phyloP scores from a whole-genome alignment of 2,113 vertebrate species.

The Regulus satrapa region DNA sequence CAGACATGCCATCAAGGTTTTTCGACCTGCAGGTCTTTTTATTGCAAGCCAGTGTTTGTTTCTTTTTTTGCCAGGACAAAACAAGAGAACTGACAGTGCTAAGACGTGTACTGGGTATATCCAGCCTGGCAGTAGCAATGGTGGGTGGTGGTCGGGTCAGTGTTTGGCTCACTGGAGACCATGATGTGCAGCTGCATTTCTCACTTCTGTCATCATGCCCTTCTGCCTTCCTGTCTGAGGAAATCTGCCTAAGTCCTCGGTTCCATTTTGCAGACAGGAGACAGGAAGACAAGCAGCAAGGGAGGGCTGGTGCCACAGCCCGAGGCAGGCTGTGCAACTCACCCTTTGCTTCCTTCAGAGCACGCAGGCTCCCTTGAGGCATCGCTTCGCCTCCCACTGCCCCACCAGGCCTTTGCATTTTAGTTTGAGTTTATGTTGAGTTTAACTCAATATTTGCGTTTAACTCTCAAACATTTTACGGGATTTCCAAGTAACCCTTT shows the following conservation, averaged over 20 bases:
- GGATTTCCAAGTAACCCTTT: neutral
- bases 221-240: neutral
- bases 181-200: neutral
- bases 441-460: too few relatives aligned
- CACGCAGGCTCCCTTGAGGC: fast-evolving
- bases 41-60: neutral
- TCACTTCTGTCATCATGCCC: neutral
- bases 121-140: fast-evolving
- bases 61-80: neutral
- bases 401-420: neutral
- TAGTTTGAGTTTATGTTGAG: too few relatives aligned
- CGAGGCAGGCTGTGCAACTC: fast-evolving
- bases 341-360: neutral
- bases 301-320: neutral
- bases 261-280: neutral
- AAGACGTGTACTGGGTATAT: fast-evolving
- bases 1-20: neutral
- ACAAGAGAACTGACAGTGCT: neutral
- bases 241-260: neutral
- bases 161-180: neutral
- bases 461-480: neutral
- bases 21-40: neutral
- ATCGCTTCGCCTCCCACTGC: neutral
- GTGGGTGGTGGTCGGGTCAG: neutral
- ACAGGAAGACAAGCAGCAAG: neutral